These are phyloP conservation scores for Druceiella hillmani DNA, from an alignment of 2,888 invertebrate genomes.

Conservation along the genomic window DNA sequence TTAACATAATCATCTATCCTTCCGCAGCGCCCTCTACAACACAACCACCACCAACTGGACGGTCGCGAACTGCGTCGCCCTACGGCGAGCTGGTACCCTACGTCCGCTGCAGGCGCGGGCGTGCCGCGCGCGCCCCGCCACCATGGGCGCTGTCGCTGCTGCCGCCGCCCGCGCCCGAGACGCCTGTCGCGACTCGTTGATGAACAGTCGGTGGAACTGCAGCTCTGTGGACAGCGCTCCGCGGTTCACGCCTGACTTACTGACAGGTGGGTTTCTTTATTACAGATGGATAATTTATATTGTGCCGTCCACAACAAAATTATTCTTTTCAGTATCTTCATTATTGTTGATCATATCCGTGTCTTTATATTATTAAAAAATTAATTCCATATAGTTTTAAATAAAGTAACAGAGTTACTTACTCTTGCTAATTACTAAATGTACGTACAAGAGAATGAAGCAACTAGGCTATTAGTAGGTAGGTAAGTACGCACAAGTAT, in stretches of 20 bases:
- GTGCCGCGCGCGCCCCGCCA: constrained; percentile 59
- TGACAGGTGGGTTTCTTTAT: constrained; percentile 54
- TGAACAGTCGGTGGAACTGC: constrained; percentile 78
- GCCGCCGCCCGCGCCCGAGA: constrained; percentile 64
- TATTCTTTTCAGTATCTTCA: too few species aligned
- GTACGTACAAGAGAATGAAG: too few species aligned
- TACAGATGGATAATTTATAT: too few species aligned
- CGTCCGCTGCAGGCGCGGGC: constrained; percentile 59
- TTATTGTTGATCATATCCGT: too few species aligned
- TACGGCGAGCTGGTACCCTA: constrained; percentile 48
- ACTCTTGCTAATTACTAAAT: too few species aligned
- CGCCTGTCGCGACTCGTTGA: constrained; percentile 67
- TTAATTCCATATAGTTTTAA: too few species aligned
- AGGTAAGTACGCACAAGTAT: too few species aligned
- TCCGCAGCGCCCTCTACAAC: constrained; percentile 42
- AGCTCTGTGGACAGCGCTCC: constrained; percentile 69
- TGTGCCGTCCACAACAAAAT: too few species aligned
- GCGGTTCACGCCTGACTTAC: constrained; percentile 67
- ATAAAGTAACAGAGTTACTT: too few species aligned
- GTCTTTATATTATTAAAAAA: too few species aligned
- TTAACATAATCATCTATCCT: too few species aligned
- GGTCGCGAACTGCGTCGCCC: constrained; percentile 38
- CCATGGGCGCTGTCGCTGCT: constrained; percentile 71
- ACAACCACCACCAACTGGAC: constrained; percentile 48
- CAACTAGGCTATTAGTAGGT: too few species aligned